Percentiles rank a stretch among this genome's conserved stretches.
Conservation (phyloP, 2,797 vertebrate species). For the Euphonia xanthogaster region DNA sequence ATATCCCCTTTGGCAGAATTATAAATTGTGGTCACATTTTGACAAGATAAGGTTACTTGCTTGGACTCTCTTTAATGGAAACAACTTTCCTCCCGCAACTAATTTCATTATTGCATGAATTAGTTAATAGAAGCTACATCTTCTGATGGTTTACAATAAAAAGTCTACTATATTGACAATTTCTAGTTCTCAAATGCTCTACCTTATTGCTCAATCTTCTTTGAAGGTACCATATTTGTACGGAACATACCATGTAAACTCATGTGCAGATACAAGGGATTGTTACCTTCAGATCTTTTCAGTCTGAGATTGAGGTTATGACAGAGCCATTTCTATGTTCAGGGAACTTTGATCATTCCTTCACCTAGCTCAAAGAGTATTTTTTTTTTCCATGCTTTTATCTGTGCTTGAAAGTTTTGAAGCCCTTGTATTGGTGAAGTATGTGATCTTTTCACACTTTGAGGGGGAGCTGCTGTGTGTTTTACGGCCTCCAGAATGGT, state of each 20-base stretch:
- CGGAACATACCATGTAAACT: background rate
- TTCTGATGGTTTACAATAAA: background rate
- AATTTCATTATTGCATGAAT: background rate
- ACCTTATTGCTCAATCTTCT: background rate
- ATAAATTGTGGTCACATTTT: background rate
- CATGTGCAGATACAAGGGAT: background rate
- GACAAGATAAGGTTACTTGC: background rate
- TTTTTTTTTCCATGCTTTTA: conserved; percentile 20
- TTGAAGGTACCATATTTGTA: background rate
- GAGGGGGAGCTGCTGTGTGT: background rate
- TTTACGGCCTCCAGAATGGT: background rate
- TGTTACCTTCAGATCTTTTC: conserved; percentile 45
- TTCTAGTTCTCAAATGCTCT: background rate
- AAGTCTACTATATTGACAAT: background rate
- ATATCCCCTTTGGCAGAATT: background rate
- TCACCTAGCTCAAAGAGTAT: conserved; percentile 12
- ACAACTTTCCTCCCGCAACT: background rate
- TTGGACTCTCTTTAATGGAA: background rate
- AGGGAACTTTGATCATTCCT: conserved; percentile 56
- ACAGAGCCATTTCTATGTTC: conserved; percentile 36
- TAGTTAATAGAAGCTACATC: conserved; percentile 1
- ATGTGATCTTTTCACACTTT: conserved; percentile 14
- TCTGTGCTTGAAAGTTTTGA: conserved; percentile 35
- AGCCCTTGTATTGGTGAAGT: background rate
- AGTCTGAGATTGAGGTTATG: conserved; percentile 8